Base-by-base conservation (phyloP, 2,888 invertebrate genomes). In the Brachyopa scutellaris region DNA sequence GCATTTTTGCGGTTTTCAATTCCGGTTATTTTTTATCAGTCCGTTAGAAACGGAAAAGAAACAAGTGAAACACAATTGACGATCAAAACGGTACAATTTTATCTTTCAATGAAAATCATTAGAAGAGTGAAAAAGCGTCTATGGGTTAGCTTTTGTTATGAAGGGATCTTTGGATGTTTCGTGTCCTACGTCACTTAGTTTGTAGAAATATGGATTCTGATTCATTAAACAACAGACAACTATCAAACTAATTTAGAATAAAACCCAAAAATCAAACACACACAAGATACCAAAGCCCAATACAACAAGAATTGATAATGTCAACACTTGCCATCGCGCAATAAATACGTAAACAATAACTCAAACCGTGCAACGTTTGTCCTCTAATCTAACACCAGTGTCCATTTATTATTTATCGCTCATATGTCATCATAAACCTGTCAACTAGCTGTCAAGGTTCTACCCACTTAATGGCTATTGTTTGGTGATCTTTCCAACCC, bases 371-470 rank as follows among this genome's bases (percentile, higher is more conserved):
- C 80, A n/a, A 80, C 73, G 74, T 61, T 76, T 64, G 42, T 49
- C 21, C 57, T 21, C 5, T 57, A 74, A 76, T 76, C 69, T 61
- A 33, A 15, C 13, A 36, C 38, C 51, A 49, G 17, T 67, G 55
- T 74, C 59, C 38, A 21, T 61, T 67, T 33, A 36, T 40, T 26
- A 47, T 47, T 53, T 72, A 82, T 77, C 59, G 70, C 40, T 53
- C 55, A 53, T 77, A 66, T 82, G 77, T 77, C 70, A 72, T 49
- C 38, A 76, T 72, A 72, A 66, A 77, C 23, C 64, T 82, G 82
- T 72, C 82, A 77, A 40, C 66, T 4, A 33, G 36, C 64, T 72
- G 77, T 77, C 82, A 77, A 4, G 23, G 51, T 19, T 36, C 40
- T 51, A 74, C 21, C 33, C 31, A 51, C 17, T n/a, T 29, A 33